phyloP scores from a whole-genome alignment of 1,140 invertebrate genomes.

The Nomia melanderi region DNA sequence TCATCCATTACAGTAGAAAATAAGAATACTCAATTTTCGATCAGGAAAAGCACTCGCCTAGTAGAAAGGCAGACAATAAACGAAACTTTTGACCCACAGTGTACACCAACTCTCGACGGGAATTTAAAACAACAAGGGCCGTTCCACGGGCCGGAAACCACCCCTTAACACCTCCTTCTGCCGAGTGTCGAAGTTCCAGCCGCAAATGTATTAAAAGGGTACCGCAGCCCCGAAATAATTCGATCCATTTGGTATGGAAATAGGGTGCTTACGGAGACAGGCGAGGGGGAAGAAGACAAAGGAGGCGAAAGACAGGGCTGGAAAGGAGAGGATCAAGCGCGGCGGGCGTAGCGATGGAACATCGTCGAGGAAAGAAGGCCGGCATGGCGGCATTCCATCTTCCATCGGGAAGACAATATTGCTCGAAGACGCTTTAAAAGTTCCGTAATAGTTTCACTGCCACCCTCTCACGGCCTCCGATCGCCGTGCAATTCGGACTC shows the following conservation, averaged over 20 bases:
- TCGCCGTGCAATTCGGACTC: slow-evolving; percentile 9
- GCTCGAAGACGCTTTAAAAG: slow-evolving; percentile 66
- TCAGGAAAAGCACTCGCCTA: too few species aligned
- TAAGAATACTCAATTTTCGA: too few species aligned
- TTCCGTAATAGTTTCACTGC: slow-evolving; percentile 66
- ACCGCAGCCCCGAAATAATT: slow-evolving; percentile 69
- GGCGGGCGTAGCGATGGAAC: neutral
- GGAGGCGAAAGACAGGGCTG: neutral
- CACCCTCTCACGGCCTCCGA: slow-evolving; percentile 17
- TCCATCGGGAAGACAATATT: slow-evolving; percentile 61
- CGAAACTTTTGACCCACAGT: neutral
- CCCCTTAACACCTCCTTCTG: neutral
- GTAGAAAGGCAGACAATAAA: too few species aligned
- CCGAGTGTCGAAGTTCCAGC: neutral
- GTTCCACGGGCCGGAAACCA: neutral
- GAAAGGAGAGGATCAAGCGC: neutral
- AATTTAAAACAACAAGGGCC: neutral
- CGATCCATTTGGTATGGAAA: slow-evolving; percentile 68
- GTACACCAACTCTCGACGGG: neutral
- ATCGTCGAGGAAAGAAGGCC: slow-evolving; percentile 8
- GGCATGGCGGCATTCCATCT: slow-evolving; percentile 58
- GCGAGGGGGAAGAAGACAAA: neutral
- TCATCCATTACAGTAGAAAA: too few species aligned
- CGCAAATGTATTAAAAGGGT: slow-evolving; percentile 12
- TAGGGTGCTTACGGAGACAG: too few species aligned